Evolutionary conservation across 2,888 invertebrate species (phyloP), one percentile per base, ranked within the genome.

Genomic region (Furcula furcula): DNA sequence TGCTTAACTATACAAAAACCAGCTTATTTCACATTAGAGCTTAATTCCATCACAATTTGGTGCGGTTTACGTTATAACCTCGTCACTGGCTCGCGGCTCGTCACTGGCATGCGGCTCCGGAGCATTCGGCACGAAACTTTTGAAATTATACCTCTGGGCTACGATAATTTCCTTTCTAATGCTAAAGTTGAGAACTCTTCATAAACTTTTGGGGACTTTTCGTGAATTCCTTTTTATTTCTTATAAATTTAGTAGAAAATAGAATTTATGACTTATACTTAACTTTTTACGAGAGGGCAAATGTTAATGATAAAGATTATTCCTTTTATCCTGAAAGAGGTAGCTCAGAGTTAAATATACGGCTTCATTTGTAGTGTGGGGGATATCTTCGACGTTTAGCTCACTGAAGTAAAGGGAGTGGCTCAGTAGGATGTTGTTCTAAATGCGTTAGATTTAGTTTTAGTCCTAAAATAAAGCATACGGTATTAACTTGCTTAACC

Each of bases 151-250:
- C 65, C 72, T 68, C 60, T 60, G 60, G 57, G 62, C 68, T 54
- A 64, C 68, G 65, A 75, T 79, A 77, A 80, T 81, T 81, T 77
- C 70, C 72, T 74, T 77, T 76, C 72, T 79, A 78, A 81, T 71
- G 68, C 64, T 57, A 45, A 75, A 80, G 74, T 77, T 76, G 55
- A 62, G 59, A 64, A 69, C 65, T 67, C 66, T 65, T 71, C 63
- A 62, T 65, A 70, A 77, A 69, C 46, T 76, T 77, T 64, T 46
- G 30, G 57, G 47, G 52, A 58, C 58, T 65, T 64, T 63, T 60
- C 50, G 55, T 60, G 58, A 66, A 65, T 70, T 64, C 59, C 36
- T 49, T 67, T 76, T 76, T 65, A 68, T 76, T 73, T 68, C 61
- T 68, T 59, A 63, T 61, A 67, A 72, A 76, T 72, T 65, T 68